A percentile compares a stretch with the other conserved stretches of the same genome.
These are phyloP conservation scores for zebrafish (Danio rerio) DNA, from an alignment of 2,113 vertebrate species.

Conservation along the genomic window GRCz12tu NC_133186.1:35877001-35877500, in stretches of 20 bases:
- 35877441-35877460: neutral
- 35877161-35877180: slow-evolving; percentile 24
- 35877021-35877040: slow-evolving; percentile 37
- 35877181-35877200: slow-evolving; percentile 4
- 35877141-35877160: slow-evolving; percentile 37
- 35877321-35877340: slow-evolving; percentile 3
- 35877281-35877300: slow-evolving; percentile 42
- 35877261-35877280: slow-evolving; percentile 53
- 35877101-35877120: slow-evolving; percentile 56
- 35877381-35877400: neutral
- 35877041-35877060: slow-evolving; percentile 50
- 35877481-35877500: slow-evolving; percentile 31
- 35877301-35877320: slow-evolving; percentile 53
- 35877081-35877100: slow-evolving; percentile 48
- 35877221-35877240: slow-evolving; percentile 30
- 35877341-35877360: neutral
- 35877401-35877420: neutral
- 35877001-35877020: slow-evolving; percentile 3
- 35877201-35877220: slow-evolving; percentile 40
- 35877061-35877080: slow-evolving; percentile 46
- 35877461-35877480: slow-evolving; percentile 25
- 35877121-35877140: slow-evolving; percentile 50
- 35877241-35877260: slow-evolving; percentile 48
- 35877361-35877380: slow-evolving; percentile 20
- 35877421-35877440: neutral